Conservation (phyloP, 2,797 vertebrate species). For the Sebastes oblongus region DNA sequence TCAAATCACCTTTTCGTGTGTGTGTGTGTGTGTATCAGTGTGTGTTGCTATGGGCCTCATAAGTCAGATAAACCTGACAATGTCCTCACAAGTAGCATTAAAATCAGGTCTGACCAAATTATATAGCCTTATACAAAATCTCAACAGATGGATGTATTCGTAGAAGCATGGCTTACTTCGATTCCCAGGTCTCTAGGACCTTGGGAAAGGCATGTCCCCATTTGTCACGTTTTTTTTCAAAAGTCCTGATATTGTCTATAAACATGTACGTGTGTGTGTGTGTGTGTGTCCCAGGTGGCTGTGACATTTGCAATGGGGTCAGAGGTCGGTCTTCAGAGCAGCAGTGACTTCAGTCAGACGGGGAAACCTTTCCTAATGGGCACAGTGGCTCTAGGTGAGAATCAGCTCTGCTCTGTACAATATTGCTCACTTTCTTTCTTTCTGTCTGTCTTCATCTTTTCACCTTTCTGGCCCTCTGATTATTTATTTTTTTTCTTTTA, state of each 20-base stretch:
- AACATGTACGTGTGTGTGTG: slow-evolving; percentile 14
- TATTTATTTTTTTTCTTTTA: not conserved
- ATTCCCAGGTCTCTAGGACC: too few relatives aligned
- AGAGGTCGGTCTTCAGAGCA: slow-evolving; percentile 80
- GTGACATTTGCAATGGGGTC: slow-evolving; percentile 84
- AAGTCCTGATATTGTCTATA: too few relatives aligned
- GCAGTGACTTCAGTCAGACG: slow-evolving; percentile 80
- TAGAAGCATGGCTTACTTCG: not conserved
- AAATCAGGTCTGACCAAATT: not conserved
- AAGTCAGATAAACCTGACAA: not conserved
- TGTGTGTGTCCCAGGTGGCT: slow-evolving; percentile 71
- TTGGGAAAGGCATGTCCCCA: too few relatives aligned
- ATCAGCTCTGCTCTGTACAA: not conserved
- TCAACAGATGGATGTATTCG: too few relatives aligned
- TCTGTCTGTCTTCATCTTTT: slow-evolving; percentile 22
- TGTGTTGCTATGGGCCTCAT: too few relatives aligned
- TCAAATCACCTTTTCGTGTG: too few relatives aligned
- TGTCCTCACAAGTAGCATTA: not conserved
- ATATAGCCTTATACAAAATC: too few relatives aligned
- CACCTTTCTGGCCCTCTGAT: not conserved
- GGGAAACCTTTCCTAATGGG: slow-evolving; percentile 82
- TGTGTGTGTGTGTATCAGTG: too few relatives aligned
- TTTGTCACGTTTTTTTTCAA: too few relatives aligned
- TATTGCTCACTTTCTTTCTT: not conserved
- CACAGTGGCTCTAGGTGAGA: slow-evolving; percentile 79